Evolutionary conservation across 2,888 invertebrate species (phyloP).

Genomic region (Syritta pipiens): DNA sequence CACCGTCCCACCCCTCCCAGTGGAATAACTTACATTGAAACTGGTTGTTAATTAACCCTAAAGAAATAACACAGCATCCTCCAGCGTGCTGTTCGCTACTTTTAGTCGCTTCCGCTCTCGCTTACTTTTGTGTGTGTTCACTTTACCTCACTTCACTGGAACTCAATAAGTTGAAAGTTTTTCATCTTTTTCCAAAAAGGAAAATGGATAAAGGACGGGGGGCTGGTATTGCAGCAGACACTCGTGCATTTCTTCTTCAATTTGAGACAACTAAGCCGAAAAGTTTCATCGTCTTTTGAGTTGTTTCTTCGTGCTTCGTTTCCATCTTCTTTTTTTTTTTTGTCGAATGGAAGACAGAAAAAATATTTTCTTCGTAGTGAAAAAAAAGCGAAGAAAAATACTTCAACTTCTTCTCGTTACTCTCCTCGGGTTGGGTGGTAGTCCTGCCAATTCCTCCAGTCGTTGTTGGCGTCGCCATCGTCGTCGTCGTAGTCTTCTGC

Average conservation of each 20-base stretch:
- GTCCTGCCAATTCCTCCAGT: slow-evolving; percentile 22
- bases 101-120: neutral
- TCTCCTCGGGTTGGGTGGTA: neutral
- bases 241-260: slow-evolving; percentile 47
- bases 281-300: slow-evolving; percentile 60
- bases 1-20: slow-evolving; percentile 3
- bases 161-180: slow-evolving; percentile 50
- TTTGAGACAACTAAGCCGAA: slow-evolving; percentile 63
- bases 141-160: slow-evolving; percentile 42
- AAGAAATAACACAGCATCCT: slow-evolving; percentile 48
- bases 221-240: slow-evolving; percentile 35
- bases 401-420: neutral
- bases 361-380: slow-evolving; percentile 9
- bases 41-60: slow-evolving; percentile 62
- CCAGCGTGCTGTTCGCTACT: neutral
- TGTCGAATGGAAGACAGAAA: neutral
- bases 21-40: slow-evolving; percentile 35
- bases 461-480: slow-evolving; percentile 6
- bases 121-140: slow-evolving; percentile 35
- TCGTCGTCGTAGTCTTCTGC: slow-evolving; percentile 44
- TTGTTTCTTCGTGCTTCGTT: slow-evolving; percentile 31
- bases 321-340: slow-evolving; percentile 14
- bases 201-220: too few relatives aligned
- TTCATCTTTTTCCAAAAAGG: too few relatives aligned
- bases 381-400: slow-evolving; percentile 18